These are phyloP conservation scores for Apaloderma vittatum DNA, from an alignment of 2,113 vertebrate species.

Conservation along the genomic window DNA sequence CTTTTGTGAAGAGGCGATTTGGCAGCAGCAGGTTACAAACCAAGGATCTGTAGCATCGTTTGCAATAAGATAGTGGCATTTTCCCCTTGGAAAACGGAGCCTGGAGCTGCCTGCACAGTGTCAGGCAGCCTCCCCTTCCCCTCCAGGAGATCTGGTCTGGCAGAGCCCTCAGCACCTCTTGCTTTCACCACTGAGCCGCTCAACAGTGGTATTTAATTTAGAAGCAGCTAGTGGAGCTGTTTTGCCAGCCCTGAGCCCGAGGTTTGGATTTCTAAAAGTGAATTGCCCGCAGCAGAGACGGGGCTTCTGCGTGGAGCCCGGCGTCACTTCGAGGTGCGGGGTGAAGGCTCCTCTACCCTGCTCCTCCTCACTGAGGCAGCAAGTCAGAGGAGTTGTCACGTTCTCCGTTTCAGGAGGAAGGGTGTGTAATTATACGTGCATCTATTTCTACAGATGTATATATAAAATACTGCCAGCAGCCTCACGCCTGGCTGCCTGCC, in stretches of 20 bases:
- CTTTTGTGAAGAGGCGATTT: background rate
- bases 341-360: background rate
- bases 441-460: no score
- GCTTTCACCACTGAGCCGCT: background rate
- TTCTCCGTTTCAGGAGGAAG: background rate
- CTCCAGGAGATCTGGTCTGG: background rate
- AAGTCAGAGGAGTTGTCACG: rapidly evolving
- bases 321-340: rapidly evolving
- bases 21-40: background rate
- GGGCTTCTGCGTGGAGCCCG: rapidly evolving
- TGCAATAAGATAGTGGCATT: background rate
- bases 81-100: background rate
- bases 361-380: background rate
- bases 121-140: background rate
- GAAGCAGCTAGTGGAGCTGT: background rate
- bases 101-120: background rate
- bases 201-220: background rate
- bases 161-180: background rate
- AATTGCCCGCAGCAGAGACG: rapidly evolving
- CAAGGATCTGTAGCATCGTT: rapidly evolving
- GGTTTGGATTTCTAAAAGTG: rapidly evolving
- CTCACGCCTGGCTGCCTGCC: rapidly evolving
- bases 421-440: background rate
- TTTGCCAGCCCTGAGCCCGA: background rate
- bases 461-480: background rate